Conservation (phyloP, 2,113 vertebrate species). For the Seriola rivoliana region DNA sequence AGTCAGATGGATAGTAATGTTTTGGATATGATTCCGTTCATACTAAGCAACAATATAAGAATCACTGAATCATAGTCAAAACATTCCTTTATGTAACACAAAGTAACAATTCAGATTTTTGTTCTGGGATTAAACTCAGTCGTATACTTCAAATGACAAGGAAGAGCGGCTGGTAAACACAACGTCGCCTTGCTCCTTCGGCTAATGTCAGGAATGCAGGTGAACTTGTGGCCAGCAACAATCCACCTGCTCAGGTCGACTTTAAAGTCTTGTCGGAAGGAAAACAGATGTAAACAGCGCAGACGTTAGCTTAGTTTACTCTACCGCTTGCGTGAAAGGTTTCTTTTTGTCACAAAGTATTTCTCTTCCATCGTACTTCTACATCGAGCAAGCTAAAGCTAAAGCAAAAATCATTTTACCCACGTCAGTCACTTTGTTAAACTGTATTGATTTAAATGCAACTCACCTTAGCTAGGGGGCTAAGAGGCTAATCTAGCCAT, state of each 20-base stretch:
- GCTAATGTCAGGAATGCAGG: slow-evolving; percentile 63
- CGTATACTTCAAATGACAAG: background rate
- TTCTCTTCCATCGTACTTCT: background rate
- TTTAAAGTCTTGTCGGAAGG: background rate
- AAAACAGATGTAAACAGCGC: slow-evolving; percentile 23
- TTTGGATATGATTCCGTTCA: background rate
- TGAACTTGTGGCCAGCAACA: slow-evolving; percentile 25
- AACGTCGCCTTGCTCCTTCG: background rate
- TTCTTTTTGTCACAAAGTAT: background rate
- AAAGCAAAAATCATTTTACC: background rate
- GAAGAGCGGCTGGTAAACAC: slow-evolving; percentile 12
- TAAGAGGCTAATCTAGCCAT: slow-evolving; percentile 36
- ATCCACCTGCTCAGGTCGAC: slow-evolving; percentile 18
- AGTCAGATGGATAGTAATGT: background rate
- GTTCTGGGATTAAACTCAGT: background rate
- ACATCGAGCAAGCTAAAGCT: background rate
- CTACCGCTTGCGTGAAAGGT: background rate
- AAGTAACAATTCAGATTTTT: background rate
- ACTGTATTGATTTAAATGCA: background rate
- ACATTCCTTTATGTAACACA: background rate
- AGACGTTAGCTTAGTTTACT: background rate
- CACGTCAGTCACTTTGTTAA: background rate
- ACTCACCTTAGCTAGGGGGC: slow-evolving; percentile 24
- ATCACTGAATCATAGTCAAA: background rate
- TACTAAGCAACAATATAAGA: background rate